Conservation (phyloP, 2,113 vertebrate species). For the Tor tambroides region DNA sequence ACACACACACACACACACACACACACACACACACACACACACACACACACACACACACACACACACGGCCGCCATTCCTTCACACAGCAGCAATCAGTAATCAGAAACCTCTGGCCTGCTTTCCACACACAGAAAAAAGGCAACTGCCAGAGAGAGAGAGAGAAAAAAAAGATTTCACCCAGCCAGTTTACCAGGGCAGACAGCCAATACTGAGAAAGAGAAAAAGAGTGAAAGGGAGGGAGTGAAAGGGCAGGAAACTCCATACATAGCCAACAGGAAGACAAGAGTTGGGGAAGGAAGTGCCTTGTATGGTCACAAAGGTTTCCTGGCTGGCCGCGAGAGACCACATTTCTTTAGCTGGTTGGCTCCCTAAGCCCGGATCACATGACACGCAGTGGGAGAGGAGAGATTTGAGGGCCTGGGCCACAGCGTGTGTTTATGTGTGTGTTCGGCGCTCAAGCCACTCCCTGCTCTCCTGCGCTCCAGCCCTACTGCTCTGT, state of each 20-base stretch:
- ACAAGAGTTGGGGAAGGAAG: conserved; percentile 79
- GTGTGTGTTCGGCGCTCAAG: conserved; percentile 48
- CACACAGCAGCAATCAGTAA: conserved; percentile 59
- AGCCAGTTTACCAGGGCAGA: conserved; percentile 76
- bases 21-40: background rate
- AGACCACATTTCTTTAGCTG: conserved; percentile 78
- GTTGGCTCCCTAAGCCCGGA: conserved; percentile 74
- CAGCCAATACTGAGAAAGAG: conserved; percentile 71
- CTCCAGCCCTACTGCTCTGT: conserved; percentile 35
- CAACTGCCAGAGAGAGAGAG: conserved; percentile 54
- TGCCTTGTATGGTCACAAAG: conserved; percentile 80
- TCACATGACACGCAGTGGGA: conserved; percentile 72
- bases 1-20: too few relatives aligned
- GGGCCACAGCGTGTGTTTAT: conserved; percentile 50
- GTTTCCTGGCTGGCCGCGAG: conserved; percentile 76
- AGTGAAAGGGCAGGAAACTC: conserved; percentile 76
- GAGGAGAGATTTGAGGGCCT: conserved; percentile 70
- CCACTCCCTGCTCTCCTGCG: conserved; percentile 57
- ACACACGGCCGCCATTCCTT: conserved; percentile 51
- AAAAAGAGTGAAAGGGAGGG: conserved; percentile 52
- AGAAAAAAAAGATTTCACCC: conserved; percentile 64
- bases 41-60: conserved; percentile 30
- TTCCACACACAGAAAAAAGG: conserved; percentile 54
- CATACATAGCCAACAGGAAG: conserved; percentile 84
- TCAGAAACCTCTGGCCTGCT: conserved; percentile 60